Evolutionary conservation across 2,113 vertebrate genomes (phyloP).

Genomic region (Pelecanoides urinatrix): DNA sequence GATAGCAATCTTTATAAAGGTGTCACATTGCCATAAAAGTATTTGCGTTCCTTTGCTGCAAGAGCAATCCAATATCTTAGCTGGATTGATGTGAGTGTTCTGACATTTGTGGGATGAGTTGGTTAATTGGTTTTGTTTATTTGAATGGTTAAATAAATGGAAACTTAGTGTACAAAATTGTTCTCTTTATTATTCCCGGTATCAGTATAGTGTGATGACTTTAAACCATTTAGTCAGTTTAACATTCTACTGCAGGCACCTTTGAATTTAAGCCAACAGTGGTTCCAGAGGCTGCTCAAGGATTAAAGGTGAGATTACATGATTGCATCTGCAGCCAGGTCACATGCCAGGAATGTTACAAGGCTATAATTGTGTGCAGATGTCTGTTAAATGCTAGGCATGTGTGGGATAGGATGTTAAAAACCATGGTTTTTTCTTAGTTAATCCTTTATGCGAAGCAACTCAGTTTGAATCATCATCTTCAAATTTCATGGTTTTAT

Average conservation of each 20-base stretch:
- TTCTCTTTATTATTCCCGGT: background rate
- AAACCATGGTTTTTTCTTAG: background rate
- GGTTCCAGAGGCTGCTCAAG: conserved; percentile 10
- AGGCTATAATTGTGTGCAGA: background rate
- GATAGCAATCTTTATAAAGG: background rate
- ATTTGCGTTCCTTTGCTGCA: background rate
- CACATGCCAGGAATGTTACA: conserved; percentile 17
- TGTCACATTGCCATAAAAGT: background rate
- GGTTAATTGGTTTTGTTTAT: background rate
- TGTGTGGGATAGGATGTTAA: background rate
- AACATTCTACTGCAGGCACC: background rate
- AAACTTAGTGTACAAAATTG: background rate
- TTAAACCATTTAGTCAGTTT: background rate
- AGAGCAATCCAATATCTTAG: background rate
- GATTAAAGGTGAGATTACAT: conserved; percentile 44
- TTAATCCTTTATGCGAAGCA: background rate
- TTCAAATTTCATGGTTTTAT: background rate
- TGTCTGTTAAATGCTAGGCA: background rate
- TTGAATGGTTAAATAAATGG: background rate
- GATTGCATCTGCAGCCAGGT: background rate
- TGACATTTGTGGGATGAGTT: background rate
- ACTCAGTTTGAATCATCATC: background rate
- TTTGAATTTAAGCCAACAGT: background rate
- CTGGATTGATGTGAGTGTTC: background rate
- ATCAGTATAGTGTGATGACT: background rate